Evolutionary conservation across 2,888 invertebrate genomes (phyloP), one percentile per base, ranked within the genome.

Genomic region (Heliothis peltigera): DNA sequence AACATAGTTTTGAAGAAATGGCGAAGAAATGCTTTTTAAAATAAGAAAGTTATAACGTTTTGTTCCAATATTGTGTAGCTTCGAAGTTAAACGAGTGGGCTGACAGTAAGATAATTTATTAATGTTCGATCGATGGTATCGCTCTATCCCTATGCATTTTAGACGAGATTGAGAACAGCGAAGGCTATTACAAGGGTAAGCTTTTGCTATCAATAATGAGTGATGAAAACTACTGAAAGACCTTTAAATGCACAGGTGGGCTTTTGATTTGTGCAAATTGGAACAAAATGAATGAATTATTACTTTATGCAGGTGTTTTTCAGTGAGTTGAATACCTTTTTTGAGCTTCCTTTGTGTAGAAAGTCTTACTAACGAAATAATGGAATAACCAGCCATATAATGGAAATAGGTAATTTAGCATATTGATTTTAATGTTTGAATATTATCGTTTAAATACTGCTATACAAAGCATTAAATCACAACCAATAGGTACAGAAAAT

Each of bases 21-120:
- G 59, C 47, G 51, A 55, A 56, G 21, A 54, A 60, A 62, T 58
- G 47, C 42, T 25, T 28, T 44, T 44, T 57, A 21, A 19, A 48
- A 42, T 7, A 17, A 42, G 48, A 47, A 35, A 52, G 32, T 60
- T 54, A 4, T 19, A 7, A 2, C 55, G 57, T 35, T 61, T 56
- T 44, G 17, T 58, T 63, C 47, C 3, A 46, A 56, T 21, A 62
- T 60, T 44, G 22, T 60, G 58, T 57, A 48, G 61, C 6, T 47
- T 43, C 22, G 18, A 28, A 17, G 46, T 52, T 57, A 56, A 49
- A 47, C 35, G 53, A 18, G 43, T 52, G 42, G 54, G 1, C 64
- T 61, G 67, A 22, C 46, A 47, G 49, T 19, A 35, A 48, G 61
- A 61, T 73, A 60, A 76, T 66, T 70, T 66, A 68, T 74, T 57